phyloP scores from a whole-genome alignment of 2,888 invertebrate genomes.

The Encarsia formosa region DNA sequence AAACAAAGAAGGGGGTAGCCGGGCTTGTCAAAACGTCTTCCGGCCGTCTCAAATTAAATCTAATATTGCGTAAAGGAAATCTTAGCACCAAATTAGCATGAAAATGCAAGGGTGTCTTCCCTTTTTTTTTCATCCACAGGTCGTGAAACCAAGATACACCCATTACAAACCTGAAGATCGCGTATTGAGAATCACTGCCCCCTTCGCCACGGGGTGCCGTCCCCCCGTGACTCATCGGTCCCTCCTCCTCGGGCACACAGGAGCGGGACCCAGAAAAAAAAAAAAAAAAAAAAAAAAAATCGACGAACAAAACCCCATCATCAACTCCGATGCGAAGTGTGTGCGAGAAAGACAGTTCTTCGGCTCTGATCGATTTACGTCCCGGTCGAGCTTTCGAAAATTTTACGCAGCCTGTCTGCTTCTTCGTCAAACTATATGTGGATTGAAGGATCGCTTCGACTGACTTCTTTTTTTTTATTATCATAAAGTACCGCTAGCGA shows the following conservation, averaged over 20 bases:
- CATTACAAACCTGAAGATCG: neutral
- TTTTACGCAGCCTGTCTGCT: slow-evolving; percentile 42
- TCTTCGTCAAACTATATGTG: too few relatives aligned
- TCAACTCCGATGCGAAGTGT: slow-evolving; percentile 20
- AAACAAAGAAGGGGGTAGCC: slow-evolving; percentile 1
- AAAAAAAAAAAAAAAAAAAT: slow-evolving; percentile 11
- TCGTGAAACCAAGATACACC: slow-evolving; percentile 3
- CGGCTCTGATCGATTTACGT: slow-evolving; percentile 49
- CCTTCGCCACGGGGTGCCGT: slow-evolving; percentile 48
- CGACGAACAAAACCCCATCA: slow-evolving; percentile 40
- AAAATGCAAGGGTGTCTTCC: slow-evolving; percentile 13
- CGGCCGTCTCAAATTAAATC: slow-evolving; percentile 1
- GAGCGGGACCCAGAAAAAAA: slow-evolving; percentile 43
- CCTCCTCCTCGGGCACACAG: slow-evolving; percentile 45
- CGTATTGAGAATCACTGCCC: slow-evolving; percentile 43
- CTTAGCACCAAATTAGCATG: slow-evolving; percentile 7
- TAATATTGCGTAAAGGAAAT: neutral
- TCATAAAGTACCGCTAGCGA: too few relatives aligned
- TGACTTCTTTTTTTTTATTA: too few relatives aligned
- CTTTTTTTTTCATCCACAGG: too few relatives aligned
- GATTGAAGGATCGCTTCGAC: too few relatives aligned
- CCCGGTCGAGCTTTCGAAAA: slow-evolving; percentile 45
- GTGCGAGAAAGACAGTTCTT: slow-evolving; percentile 33
- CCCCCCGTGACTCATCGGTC: slow-evolving; percentile 51
- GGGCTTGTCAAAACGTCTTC: neutral